Evolutionary conservation across 2,888 invertebrate species (phyloP).

Genomic region (Subacronicta megacephala): DNA sequence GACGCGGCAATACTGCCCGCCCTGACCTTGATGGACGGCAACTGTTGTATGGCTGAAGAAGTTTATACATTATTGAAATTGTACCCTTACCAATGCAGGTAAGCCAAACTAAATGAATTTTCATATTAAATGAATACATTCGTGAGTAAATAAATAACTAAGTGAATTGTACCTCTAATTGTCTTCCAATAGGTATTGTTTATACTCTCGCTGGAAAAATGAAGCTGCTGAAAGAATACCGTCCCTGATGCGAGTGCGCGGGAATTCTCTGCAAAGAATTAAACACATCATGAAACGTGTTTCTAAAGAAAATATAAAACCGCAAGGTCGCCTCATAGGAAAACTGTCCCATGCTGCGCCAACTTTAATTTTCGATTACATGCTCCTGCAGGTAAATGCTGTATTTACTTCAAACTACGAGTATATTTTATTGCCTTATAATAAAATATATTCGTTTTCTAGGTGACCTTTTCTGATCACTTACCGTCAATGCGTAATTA

Average conservation of each 20-base stretch:
- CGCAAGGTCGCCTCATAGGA: conserved; percentile 98
- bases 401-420: neutral
- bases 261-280: conserved; percentile 96
- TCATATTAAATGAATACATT: neutral
- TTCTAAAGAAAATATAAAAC: conserved; percentile 99
- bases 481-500: neutral
- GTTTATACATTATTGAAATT: conserved; percentile 96
- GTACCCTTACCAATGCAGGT: conserved; percentile 96
- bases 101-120: conserved; percentile 44
- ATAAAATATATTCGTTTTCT: no score
- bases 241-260: conserved; percentile 94
- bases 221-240: conserved; percentile 94
- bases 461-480: no score
- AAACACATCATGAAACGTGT: conserved; percentile 99
- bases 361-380: conserved; percentile 98
- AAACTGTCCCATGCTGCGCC: conserved; percentile 99
- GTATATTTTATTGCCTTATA: no score
- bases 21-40: conserved; percentile 97
- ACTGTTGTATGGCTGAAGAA: conserved; percentile 98
- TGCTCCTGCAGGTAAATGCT: conserved; percentile 88
- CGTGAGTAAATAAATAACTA: neutral
- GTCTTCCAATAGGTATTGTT: conserved; percentile 91
- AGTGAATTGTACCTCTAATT: conserved; percentile 1
- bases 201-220: conserved; percentile 99
- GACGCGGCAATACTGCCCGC: conserved; percentile 97